These are phyloP conservation scores for Platycheirus albimanus DNA, from an alignment of 2,888 invertebrate genomes.

Conservation along the genomic window DNA sequence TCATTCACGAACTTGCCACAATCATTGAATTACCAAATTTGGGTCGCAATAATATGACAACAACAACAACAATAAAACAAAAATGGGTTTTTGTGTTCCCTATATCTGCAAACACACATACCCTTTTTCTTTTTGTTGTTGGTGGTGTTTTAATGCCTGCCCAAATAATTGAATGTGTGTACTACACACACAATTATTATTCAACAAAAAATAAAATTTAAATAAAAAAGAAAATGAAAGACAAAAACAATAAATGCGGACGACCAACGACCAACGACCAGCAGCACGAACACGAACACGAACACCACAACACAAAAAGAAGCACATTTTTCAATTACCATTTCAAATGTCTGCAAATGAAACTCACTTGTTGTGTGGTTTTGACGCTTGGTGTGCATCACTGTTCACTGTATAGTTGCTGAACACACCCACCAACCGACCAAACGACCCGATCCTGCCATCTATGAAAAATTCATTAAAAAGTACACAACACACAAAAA, in stretches of 20 bases:
- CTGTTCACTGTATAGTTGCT: too few species aligned
- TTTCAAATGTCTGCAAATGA: conserved; percentile 72
- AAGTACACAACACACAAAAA: conserved; percentile 20
- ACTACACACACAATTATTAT: conserved; percentile 62
- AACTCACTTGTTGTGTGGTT: conserved; percentile 66
- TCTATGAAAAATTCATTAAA: conserved; percentile 60
- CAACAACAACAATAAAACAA: conserved; percentile 1
- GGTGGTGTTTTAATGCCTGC: conserved; percentile 60
- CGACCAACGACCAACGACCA: conserved; percentile 6
- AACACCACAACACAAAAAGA: conserved; percentile 50
- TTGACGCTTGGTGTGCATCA: conserved; percentile 7
- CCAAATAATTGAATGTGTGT: conserved; percentile 63
- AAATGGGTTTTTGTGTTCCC: conserved; percentile 27
- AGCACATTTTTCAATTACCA: conserved; percentile 70
- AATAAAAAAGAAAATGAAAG: too few species aligned
- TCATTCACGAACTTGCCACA: conserved; percentile 69
- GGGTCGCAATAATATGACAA: conserved; percentile 46
- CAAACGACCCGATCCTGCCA: conserved; percentile 34
- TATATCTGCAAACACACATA: background rate
- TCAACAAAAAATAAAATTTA: conserved; percentile 30
- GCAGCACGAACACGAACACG: too few species aligned
- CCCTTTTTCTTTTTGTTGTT: conserved; percentile 10
- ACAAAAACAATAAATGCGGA: background rate
- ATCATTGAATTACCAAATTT: conserved; percentile 69
- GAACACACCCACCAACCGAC: conserved; percentile 63